phyloP scores from a whole-genome alignment of 2,113 vertebrate genomes.

The Proteles cristata region DNA sequence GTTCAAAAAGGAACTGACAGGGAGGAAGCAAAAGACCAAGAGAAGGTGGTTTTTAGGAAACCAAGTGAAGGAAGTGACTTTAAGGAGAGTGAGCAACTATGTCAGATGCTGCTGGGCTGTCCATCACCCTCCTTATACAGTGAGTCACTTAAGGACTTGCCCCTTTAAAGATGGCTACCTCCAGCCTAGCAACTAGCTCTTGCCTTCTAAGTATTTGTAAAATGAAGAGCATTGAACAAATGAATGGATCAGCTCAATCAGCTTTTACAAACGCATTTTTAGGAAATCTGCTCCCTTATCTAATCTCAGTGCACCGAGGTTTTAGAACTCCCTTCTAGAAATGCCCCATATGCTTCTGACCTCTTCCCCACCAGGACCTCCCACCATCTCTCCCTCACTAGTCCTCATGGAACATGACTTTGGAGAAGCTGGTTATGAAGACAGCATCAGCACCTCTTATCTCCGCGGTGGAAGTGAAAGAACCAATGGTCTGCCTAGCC shows the following conservation, averaged over 20 bases:
- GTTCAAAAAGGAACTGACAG: not conserved
- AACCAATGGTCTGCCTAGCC: not conserved
- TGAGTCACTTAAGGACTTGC: not conserved
- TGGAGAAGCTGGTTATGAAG: not conserved
- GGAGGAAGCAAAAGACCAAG: not conserved
- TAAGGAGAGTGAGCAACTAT: not conserved
- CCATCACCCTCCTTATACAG: not conserved
- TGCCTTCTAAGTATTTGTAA: not conserved
- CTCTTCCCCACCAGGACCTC: not conserved
- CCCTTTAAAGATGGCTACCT: not conserved
- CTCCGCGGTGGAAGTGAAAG: not conserved
- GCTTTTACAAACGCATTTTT: not conserved
- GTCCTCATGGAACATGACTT: not conserved
- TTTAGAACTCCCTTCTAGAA: not conserved
- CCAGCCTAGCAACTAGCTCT: not conserved
- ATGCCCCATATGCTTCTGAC: too few species aligned
- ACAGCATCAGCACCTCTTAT: not conserved
- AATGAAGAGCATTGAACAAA: not conserved
- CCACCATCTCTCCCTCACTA: fast-evolving
- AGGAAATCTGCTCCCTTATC: not conserved
- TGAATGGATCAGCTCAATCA: not conserved
- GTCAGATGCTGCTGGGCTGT: not conserved
- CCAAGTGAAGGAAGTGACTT: not conserved
- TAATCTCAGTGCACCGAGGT: not conserved
- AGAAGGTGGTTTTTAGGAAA: not conserved